These are phyloP conservation scores for Polyommatus icarus DNA, from an alignment of 2,888 invertebrate species.

Conservation along the genomic window DNA sequence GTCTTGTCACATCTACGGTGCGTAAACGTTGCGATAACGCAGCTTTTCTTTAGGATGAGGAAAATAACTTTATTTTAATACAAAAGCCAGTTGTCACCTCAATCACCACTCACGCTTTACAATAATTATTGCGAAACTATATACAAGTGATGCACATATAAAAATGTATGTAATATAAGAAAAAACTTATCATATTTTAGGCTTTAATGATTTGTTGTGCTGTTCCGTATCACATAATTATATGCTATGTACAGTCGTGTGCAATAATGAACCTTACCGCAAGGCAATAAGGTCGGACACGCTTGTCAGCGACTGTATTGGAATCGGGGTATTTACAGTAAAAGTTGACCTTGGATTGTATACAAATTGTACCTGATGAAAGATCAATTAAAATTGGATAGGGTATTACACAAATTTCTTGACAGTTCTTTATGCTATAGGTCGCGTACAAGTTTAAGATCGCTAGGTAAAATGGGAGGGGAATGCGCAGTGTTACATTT, in stretches of 20 bases:
- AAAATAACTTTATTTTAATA: neutral
- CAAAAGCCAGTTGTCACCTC: constrained; percentile 7
- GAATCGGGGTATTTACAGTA: neutral
- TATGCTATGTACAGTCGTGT: constrained; percentile 51
- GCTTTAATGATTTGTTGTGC: constrained; percentile 76
- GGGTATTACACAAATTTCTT: neutral
- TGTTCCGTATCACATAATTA: constrained; percentile 74
- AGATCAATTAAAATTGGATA: neutral
- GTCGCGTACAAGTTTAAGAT: neutral
- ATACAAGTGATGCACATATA: constrained; percentile 31
- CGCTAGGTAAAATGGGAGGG: neutral
- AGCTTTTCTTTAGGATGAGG: neutral
- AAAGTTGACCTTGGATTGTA: neutral
- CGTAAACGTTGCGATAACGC: too few relatives aligned
- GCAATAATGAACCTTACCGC: neutral
- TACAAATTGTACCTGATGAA: neutral
- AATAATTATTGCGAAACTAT: constrained; percentile 7
- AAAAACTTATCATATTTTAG: constrained; percentile 72
- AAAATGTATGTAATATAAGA: constrained; percentile 53
- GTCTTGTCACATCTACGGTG: too few relatives aligned
- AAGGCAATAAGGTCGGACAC: neutral
- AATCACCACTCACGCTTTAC: neutral
- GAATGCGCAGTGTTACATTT: too few relatives aligned
- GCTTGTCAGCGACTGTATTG: neutral
- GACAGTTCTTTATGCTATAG: neutral